Evolutionary conservation across 2,113 vertebrate species (phyloP), one percentile per base, ranked within the genome.

Genomic region (Cnemophilus loriae): DNA sequence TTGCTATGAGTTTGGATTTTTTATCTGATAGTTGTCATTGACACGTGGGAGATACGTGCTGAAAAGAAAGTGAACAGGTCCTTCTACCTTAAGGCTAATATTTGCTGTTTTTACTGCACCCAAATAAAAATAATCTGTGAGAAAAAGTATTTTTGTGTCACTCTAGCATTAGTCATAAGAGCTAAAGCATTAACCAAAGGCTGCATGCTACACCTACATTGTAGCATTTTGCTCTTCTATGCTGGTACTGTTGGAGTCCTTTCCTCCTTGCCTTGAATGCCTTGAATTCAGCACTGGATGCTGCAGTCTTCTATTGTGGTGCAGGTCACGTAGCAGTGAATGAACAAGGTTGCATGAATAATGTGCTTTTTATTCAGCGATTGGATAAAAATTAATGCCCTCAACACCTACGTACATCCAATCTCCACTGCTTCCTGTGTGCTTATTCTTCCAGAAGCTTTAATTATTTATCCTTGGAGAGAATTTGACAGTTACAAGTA

Each of bases 391-490:
- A 97, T 85, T 95, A 97, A 93, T 95, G 95, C 96, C 96, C 96
- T 96, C 90, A 94, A 97, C 97, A 97, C 96, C 97, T 98, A 98
- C 91, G 85, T 95, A 91, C 71, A 95, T 92, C 85, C 96, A 97
- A 95, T 96, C 96, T 96, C 93, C 89, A 97, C 87, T 49, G 91
- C 88, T 97, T 97, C 97, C 97, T 97, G 88, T 92, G 57, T 82
- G 84, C 82, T 87, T 96, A 75, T 96, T 94, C 89, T 98, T 97
- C 87, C 93, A 97, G 96, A 96, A 96, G 96, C 97, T 98, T 98
- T 98, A 98, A 98, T 98, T 98, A 98, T 98, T 97, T 97, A 97
- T 97, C 98, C 97, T 97, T 92, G 96, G 97, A 98, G 97, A 98
- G 96, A 97, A 97, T 97, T 97, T 94, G 96, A 97, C 94, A 97